Evolutionary conservation across 1,140 invertebrate genomes (phyloP), one percentile per base, ranked within the genome.

Genomic region (Drosophila tani): DNA sequence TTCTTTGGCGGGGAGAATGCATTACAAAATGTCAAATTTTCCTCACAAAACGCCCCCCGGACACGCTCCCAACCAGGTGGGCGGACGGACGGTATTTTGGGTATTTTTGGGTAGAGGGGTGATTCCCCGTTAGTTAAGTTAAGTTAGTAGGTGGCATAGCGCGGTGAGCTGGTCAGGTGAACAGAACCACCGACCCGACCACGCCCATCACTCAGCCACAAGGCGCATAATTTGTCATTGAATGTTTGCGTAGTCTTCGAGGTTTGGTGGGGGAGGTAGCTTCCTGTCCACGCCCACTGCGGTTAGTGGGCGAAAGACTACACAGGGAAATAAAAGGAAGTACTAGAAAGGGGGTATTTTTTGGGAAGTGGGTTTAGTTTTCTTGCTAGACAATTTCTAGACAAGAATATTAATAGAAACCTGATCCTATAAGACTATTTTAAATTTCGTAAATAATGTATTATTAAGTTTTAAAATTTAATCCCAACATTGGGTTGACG

Each of bases 1-100:
- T 90, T 90, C 81, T 51, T 66, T 79, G 75, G 50, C 74, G 17
- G 40, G 24, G 24, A 12, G 49, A 64, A 55, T 50, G 38, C 75
- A 81, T 81, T 91, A 90, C 85, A 90, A 90, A 90, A 90, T 90
- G 85, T 90, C 85, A 90, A 90, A 91, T 76, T 82, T 79, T 62
- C 77, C 58, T 35, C 50, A 67, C 62, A 58, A 38, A 62, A 55
- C 80, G 79, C 83, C 84, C 81, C 50, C 9, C 19, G 53, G 85
- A 88, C 84, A 87, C 85, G 78, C 81, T 78, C 66, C 46, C 27
- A 66, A 71, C 59, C 81, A 71, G 74, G 63, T 71, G 47, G 65
- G 65, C 70, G 47, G 50, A 55, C 70, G 40, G 50, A 40, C 53
- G 62, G 32, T 56, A 38, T 60, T 69, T 51, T 51, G 43, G 60